Evolutionary conservation across 2,797 vertebrate species (phyloP).

Genomic region (Fistularia commersonii): DNA sequence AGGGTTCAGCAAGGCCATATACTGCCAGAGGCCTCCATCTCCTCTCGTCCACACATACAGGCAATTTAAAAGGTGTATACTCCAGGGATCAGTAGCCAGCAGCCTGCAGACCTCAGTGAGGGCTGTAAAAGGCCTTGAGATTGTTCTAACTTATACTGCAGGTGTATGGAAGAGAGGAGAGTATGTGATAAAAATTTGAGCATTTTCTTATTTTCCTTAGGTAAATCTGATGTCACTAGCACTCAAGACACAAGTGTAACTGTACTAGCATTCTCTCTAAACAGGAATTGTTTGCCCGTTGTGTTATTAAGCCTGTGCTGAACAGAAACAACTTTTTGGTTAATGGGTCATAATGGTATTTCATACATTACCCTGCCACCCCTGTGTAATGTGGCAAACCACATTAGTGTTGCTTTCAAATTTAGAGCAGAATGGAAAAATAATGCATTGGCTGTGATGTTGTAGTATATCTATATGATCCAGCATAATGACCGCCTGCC

Average conservation of each 20-base stretch:
- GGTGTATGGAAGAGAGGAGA: slow-evolving; percentile 39
- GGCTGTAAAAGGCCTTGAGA: slow-evolving; percentile 48
- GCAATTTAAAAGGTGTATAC: slow-evolving; percentile 61
- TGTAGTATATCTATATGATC: too few species aligned
- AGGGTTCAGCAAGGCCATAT: slow-evolving; percentile 34
- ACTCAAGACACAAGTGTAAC: slow-evolving; percentile 29
- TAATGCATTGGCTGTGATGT: too few species aligned
- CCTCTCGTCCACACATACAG: slow-evolving; percentile 27
- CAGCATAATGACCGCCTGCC: too few species aligned
- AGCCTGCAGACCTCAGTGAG: slow-evolving; percentile 51
- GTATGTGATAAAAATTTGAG: slow-evolving; percentile 59
- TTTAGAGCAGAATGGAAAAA: too few species aligned
- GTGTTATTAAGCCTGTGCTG: background rate
- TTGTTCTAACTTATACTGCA: slow-evolving; percentile 55
- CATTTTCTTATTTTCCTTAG: slow-evolving; percentile 54
- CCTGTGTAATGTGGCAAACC: too few species aligned
- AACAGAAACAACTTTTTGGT: too few species aligned
- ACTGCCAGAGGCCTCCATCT: slow-evolving; percentile 38
- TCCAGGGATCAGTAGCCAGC: slow-evolving; percentile 53
- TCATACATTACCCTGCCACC: too few species aligned
- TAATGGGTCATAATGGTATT: too few species aligned
- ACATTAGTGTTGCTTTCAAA: too few species aligned
- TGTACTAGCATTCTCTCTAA: slow-evolving; percentile 35
- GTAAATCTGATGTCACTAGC: slow-evolving; percentile 22
- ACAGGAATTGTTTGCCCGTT: slow-evolving; percentile 13